phyloP scores from a whole-genome alignment of 2,888 invertebrate species.

The Leucophenga maculata region DNA sequence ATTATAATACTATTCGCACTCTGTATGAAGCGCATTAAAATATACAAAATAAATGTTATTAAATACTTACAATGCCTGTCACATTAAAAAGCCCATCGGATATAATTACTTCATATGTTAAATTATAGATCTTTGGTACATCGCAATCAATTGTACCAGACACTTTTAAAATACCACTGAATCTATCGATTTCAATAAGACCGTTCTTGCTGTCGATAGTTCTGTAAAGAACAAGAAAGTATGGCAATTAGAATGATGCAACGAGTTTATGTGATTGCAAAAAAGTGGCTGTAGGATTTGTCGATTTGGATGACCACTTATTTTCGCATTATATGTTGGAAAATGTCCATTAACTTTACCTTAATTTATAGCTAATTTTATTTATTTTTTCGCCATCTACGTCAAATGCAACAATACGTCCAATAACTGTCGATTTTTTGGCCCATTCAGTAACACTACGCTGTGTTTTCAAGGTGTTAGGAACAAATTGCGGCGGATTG shows the following conservation, averaged over 20 bases:
- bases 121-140: constrained; percentile 71
- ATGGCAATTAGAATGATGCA: too few species aligned
- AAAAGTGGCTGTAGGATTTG: too few species aligned
- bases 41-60: too few species aligned
- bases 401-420: constrained; percentile 76
- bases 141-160: constrained; percentile 75
- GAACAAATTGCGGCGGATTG: constrained; percentile 76
- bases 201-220: constrained; percentile 44
- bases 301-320: background rate
- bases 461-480: constrained; percentile 71
- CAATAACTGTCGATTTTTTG: constrained; percentile 60
- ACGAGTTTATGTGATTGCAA: too few species aligned
- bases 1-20: too few species aligned
- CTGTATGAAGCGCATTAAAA: background rate
- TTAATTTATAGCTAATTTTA: constrained; percentile 75
- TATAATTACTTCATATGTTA: constrained; percentile 75
- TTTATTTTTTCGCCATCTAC: constrained; percentile 77
- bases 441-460: constrained; percentile 75
- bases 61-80: constrained; percentile 70
- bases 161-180: constrained; percentile 75
- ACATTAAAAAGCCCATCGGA: constrained; percentile 72
- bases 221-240: constrained; percentile 28
- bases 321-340: background rate
- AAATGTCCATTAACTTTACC: constrained; percentile 68
- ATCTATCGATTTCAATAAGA: constrained; percentile 74